These are phyloP conservation scores for Latheticus oryzae DNA, from an alignment of 2,888 invertebrate genomes.

Conservation along the genomic window DNA sequence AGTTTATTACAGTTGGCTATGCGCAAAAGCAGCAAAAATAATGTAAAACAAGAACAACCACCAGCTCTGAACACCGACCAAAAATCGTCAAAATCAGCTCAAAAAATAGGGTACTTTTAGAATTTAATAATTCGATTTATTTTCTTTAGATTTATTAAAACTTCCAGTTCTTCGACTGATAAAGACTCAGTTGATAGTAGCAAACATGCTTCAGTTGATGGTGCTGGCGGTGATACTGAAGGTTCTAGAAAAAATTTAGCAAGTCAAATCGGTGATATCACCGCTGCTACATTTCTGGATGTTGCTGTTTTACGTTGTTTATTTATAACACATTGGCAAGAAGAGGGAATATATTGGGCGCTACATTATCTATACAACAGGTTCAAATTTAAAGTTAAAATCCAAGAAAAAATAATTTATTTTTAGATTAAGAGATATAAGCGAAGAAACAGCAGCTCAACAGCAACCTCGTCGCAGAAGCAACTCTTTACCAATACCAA, in stretches of 20 bases:
- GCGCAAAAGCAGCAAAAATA: constrained; percentile 66
- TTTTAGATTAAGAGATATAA: constrained; percentile 84
- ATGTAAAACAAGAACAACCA: constrained; percentile 67
- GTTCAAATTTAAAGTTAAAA: constrained; percentile 64
- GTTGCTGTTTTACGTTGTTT: constrained; percentile 95
- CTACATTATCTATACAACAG: constrained; percentile 90
- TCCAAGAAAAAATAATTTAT: too few relatives aligned
- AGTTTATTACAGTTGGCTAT: constrained; percentile 78
- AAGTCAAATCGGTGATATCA: constrained; percentile 68
- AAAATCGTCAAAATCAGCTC: constrained; percentile 71
- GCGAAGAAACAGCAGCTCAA: constrained; percentile 82
- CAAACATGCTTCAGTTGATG: constrained; percentile 59
- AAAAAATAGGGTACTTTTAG: constrained; percentile 71
- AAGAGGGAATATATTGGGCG: constrained; percentile 98
- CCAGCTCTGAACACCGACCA: too few relatives aligned
- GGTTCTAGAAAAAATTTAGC: constrained; percentile 54
- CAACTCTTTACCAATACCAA: constrained; percentile 92
- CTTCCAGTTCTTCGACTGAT: constrained; percentile 74
- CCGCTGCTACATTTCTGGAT: constrained; percentile 94
- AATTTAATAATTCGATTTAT: constrained; percentile 1
- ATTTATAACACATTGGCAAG: constrained; percentile 97
- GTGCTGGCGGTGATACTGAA: constrained; percentile 46
- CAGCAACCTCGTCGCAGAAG: constrained; percentile 88
- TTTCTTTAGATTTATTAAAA: constrained; percentile 23
- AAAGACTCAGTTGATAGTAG: constrained; percentile 80